phyloP scores from a whole-genome alignment of 2,888 invertebrate genomes.

The Zaprionus bogoriensis region DNA sequence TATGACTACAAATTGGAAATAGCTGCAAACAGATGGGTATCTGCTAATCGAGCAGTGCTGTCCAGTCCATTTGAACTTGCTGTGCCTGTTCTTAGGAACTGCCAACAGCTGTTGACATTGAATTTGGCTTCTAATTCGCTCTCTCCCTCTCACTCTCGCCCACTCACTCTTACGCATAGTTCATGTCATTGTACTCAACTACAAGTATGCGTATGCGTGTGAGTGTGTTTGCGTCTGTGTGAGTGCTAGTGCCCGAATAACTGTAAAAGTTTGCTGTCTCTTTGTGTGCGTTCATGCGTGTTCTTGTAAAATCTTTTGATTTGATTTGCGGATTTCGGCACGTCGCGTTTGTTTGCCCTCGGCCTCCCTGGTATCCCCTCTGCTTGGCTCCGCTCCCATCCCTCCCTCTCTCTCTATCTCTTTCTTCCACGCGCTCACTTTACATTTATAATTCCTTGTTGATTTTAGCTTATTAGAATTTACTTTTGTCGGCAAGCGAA shows the following conservation, averaged over 20 bases:
- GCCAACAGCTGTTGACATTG: slow-evolving; percentile 74
- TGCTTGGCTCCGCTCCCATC: neutral
- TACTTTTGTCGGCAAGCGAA: slow-evolving; percentile 41
- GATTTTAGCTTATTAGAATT: slow-evolving; percentile 68
- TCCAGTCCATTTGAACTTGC: slow-evolving; percentile 19
- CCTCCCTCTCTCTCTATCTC: neutral
- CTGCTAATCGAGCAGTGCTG: neutral
- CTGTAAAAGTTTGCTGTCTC: slow-evolving; percentile 27
- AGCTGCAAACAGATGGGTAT: too few species aligned
- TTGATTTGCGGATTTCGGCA: slow-evolving; percentile 68
- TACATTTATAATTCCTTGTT: slow-evolving; percentile 68
- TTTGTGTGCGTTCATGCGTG: slow-evolving; percentile 52
- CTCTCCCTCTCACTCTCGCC: slow-evolving; percentile 16
- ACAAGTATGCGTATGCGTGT: neutral
- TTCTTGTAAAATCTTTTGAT: slow-evolving; percentile 72
- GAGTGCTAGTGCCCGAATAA: slow-evolving; percentile 3
- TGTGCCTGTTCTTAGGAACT: slow-evolving; percentile 47
- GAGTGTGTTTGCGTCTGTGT: neutral
- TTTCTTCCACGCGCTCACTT: slow-evolving; percentile 17
- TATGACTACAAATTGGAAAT: too few species aligned
- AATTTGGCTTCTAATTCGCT: slow-evolving; percentile 41
- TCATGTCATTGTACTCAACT: neutral
- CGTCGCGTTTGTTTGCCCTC: slow-evolving; percentile 48
- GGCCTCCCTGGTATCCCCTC: too few species aligned
- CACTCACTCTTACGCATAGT: slow-evolving; percentile 19